Evolutionary conservation across 2,113 vertebrate species (phyloP).

Genomic region (Sinocyclocheilus anophthalmus): DNA sequence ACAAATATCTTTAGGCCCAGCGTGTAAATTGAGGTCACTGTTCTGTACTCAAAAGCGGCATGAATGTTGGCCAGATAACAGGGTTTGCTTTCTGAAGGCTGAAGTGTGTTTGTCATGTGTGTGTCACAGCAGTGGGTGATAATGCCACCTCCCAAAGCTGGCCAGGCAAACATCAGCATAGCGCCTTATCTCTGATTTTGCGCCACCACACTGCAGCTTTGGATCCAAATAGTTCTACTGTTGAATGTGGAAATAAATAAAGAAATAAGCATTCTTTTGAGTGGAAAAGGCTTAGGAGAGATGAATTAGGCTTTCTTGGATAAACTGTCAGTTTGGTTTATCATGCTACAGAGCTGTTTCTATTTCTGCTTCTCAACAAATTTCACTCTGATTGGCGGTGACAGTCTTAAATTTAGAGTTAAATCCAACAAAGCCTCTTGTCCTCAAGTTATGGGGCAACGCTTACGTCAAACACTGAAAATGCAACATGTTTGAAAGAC

Average conservation of each 20-base stretch:
- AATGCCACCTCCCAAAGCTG: conserved; percentile 5
- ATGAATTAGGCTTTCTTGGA: conserved; percentile 29
- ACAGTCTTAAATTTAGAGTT: conserved; percentile 49
- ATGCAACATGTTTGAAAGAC: conserved; percentile 7
- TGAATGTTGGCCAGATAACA: conserved; percentile 17
- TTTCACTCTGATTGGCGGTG: conserved; percentile 42
- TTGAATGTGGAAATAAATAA: conserved; percentile 31
- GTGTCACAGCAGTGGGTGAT: conserved; percentile 24
- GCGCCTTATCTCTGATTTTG: conserved; percentile 46
- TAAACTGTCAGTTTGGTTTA: conserved; percentile 43
- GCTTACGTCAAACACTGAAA: conserved; percentile 14
- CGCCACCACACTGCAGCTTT: conserved; percentile 19
- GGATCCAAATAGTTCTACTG: conserved; percentile 30
- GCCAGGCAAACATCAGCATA: conserved; percentile 51
- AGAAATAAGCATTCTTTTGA: conserved; percentile 42
- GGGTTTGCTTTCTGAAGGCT: conserved; percentile 22
- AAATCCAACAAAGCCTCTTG: conserved; percentile 36
- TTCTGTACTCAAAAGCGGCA: conserved; percentile 16
- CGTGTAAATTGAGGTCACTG: conserved; percentile 11
- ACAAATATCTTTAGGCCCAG: conserved; percentile 18
- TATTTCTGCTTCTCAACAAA: conserved; percentile 52
- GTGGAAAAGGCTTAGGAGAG: conserved; percentile 33
- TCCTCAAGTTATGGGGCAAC: conserved; percentile 13
- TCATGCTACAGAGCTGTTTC: conserved; percentile 37
- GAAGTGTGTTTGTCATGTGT: conserved; percentile 42